A percentile compares a stretch with the other conserved stretches of the same genome.
These are phyloP conservation scores for Phrixothrix hirtus DNA, from an alignment of 2,888 invertebrate species.

Conservation along the genomic window DNA sequence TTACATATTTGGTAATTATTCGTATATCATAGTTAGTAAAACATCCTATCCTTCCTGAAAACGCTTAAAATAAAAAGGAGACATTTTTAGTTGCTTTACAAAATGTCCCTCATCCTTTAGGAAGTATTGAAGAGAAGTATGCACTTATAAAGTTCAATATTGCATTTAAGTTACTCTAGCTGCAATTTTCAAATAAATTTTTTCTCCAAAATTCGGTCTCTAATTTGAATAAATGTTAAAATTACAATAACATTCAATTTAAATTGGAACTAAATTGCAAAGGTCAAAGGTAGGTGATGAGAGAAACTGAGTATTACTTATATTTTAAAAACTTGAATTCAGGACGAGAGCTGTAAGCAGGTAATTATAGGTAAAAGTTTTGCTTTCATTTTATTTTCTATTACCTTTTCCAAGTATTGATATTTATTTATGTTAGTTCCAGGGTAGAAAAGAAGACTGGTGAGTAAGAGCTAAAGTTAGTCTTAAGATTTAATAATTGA, in stretches of 20 bases:
- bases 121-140: no score
- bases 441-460: constrained; percentile 53
- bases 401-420: constrained; percentile 27
- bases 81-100: no score
- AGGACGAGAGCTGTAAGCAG: constrained; percentile 11
- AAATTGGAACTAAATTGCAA: constrained; percentile 1
- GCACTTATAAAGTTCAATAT: no score
- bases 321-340: constrained; percentile 1
- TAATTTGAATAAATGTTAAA: no score
- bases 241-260: no score
- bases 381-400: constrained; percentile 21
- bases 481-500: constrained; percentile 15
- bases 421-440: constrained; percentile 48
- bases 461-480: constrained; percentile 45
- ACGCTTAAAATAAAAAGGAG: constrained; percentile 16
- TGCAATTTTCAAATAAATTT: no score
- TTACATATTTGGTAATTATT: constrained; percentile 48
- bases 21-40: constrained; percentile 46
- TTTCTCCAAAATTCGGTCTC: no score
- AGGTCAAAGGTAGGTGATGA: constrained; percentile 30
- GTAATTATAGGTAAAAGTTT: constrained; percentile 25
- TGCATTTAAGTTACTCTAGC: no score
- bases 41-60: constrained; percentile 37
- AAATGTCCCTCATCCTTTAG: no score
- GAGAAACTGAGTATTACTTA: no score